These are phyloP conservation scores for Dinocampus coccinellae DNA, from an alignment of 2,888 invertebrate genomes.

Conservation along the genomic window DNA sequence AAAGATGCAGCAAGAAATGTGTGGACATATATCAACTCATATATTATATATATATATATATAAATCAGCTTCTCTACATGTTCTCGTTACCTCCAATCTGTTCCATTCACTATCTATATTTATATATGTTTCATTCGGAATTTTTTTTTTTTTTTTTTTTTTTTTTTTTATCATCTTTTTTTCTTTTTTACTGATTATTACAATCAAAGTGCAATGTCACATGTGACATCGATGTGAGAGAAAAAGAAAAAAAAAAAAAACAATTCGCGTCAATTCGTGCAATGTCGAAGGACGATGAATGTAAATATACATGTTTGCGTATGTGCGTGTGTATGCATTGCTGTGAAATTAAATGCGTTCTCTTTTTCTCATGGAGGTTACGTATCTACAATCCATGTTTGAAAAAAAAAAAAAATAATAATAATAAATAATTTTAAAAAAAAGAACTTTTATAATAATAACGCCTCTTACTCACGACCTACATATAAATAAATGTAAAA, in stretches of 20 bases:
- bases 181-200: background rate
- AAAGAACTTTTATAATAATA: slow-evolving; percentile 17
- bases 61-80: background rate
- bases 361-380: slow-evolving; percentile 37
- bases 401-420: slow-evolving; percentile 6
- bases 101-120: background rate
- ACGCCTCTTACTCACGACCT: slow-evolving; percentile 46
- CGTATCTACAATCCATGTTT: slow-evolving; percentile 8
- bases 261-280: slow-evolving; percentile 23
- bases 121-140: no score
- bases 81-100: background rate
- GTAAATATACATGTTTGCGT: slow-evolving; percentile 37
- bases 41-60: background rate
- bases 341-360: slow-evolving; percentile 52
- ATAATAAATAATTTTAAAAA: no score
- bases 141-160: background rate
- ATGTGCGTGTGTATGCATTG: slow-evolving; percentile 17
- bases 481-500: slow-evolving; percentile 38
- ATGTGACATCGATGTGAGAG: slow-evolving; percentile 37
- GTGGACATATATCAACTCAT: background rate
- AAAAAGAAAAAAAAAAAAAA: no score
- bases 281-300: slow-evolving; percentile 25
- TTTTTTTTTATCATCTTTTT: background rate
- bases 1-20: background rate
- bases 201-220: slow-evolving; percentile 46